Evolutionary conservation across 2,113 vertebrate species (phyloP).

Genomic region (Sceloporus tristichus): DNA sequence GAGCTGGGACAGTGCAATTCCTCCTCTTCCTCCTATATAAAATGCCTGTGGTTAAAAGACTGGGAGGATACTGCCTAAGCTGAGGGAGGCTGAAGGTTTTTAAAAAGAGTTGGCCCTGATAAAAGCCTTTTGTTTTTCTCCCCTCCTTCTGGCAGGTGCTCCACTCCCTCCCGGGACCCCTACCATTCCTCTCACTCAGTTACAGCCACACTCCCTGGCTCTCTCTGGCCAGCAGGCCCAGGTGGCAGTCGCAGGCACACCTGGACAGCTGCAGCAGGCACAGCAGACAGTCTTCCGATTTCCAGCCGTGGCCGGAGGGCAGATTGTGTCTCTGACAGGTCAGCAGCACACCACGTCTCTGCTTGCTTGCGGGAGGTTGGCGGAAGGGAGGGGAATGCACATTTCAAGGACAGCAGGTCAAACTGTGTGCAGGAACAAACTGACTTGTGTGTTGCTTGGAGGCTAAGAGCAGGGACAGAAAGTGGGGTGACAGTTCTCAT

Average conservation of each 20-base stretch:
- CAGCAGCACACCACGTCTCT: slow-evolving; percentile 61
- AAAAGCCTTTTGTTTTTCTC: slow-evolving; percentile 57
- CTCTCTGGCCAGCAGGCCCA: slow-evolving; percentile 77
- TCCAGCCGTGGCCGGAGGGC: slow-evolving; percentile 74
- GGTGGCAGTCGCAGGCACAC: slow-evolving; percentile 40
- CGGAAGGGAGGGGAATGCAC: not conserved
- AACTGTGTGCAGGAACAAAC: not conserved
- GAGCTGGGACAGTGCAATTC: slow-evolving; percentile 11
- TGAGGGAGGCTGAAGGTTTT: slow-evolving; percentile 48
- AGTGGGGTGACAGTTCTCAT: not conserved
- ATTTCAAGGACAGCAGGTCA: not conserved
- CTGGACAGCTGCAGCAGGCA: slow-evolving; percentile 77
- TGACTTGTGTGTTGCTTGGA: too few relatives aligned
- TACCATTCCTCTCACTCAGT: slow-evolving; percentile 83
- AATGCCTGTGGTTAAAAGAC: not conserved
- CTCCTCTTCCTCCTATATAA: slow-evolving; percentile 26
- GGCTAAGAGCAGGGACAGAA: not conserved
- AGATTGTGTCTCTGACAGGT: slow-evolving; percentile 83
- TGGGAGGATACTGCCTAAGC: slow-evolving; percentile 51
- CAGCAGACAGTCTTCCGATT: slow-evolving; percentile 85
- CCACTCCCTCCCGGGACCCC: slow-evolving; percentile 82
- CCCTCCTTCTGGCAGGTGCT: slow-evolving; percentile 77
- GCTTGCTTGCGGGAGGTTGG: slow-evolving; percentile 42
- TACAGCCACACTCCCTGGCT: slow-evolving; percentile 82
- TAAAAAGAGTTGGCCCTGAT: slow-evolving; percentile 54